These are phyloP conservation scores for Athalia cordata DNA, from an alignment of 2,888 invertebrate species.

Conservation along the genomic window DNA sequence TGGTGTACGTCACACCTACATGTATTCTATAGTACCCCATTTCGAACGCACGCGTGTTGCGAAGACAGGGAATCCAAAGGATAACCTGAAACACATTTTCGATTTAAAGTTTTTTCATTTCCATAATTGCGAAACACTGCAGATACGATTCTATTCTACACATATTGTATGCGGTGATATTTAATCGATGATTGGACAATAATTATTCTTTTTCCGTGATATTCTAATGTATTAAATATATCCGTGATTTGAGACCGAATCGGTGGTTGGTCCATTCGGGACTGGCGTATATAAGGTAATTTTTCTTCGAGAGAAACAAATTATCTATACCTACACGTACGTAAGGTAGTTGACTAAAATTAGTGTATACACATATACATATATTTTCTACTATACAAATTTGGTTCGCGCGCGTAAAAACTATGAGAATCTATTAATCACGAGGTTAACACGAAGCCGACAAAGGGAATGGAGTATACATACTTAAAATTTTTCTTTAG, in stretches of 20 bases:
- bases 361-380: background rate
- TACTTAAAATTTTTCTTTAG: conserved; percentile 43
- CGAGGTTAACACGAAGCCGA: conserved; percentile 57
- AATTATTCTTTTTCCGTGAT: too few species aligned
- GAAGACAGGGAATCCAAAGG: too few species aligned
- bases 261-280: background rate
- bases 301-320: too few species aligned
- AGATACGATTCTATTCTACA: too few species aligned
- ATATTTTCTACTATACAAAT: conserved; percentile 30
- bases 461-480: conserved; percentile 51
- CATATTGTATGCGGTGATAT: too few species aligned
- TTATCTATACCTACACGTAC: background rate
- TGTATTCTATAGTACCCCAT: too few species aligned
- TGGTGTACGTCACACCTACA: background rate
- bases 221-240: too few species aligned
- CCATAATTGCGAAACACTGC: too few species aligned
- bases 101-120: too few species aligned
- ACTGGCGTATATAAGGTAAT: background rate
- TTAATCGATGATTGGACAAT: too few species aligned
- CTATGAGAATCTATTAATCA: conserved; percentile 55
- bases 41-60: background rate
- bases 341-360: conserved; percentile 22
- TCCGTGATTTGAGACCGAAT: too few species aligned
- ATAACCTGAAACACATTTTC: too few species aligned
- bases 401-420: conserved; percentile 55